Evolutionary conservation across 2,888 invertebrate species (phyloP).

Genomic region (Drosophila ochracea): DNA sequence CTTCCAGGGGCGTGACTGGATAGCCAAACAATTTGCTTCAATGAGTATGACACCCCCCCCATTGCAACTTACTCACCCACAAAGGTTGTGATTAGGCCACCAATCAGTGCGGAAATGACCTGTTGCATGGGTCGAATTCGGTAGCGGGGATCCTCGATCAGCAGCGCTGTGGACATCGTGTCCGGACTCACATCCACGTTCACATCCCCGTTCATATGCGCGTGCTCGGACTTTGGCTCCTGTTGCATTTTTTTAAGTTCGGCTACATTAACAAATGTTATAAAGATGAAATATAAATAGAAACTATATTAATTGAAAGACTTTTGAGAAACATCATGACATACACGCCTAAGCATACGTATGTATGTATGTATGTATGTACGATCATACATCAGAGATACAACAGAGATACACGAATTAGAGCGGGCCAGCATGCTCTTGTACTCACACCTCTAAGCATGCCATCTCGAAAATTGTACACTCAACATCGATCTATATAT

Average conservation of each 20-base stretch:
- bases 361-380: not conserved
- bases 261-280: conserved; percentile 10
- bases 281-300: not conserved
- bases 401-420: not conserved
- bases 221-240: conserved; percentile 13
- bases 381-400: not conserved
- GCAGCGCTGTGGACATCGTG: conserved; percentile 27
- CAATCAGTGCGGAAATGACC: conserved; percentile 86
- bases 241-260: conserved; percentile 37
- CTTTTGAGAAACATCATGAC: not conserved
- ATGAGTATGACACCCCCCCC: not conserved
- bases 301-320: not conserved
- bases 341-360: conserved; percentile 12
- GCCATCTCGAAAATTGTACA: not conserved
- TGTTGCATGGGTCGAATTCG: conserved; percentile 86
- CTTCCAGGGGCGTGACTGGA: conserved; percentile 97
- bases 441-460: not conserved
- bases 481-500: not conserved
- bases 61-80: conserved; percentile 88
- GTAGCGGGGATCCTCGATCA: conserved; percentile 89
- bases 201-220: conserved; percentile 4
- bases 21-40: not conserved
- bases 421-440: conserved; percentile 1
- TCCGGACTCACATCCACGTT: conserved; percentile 15
- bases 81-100: conserved; percentile 94